Evolutionary conservation across 2,113 vertebrate species (phyloP).

Genomic region (Lonchura striata): DNA sequence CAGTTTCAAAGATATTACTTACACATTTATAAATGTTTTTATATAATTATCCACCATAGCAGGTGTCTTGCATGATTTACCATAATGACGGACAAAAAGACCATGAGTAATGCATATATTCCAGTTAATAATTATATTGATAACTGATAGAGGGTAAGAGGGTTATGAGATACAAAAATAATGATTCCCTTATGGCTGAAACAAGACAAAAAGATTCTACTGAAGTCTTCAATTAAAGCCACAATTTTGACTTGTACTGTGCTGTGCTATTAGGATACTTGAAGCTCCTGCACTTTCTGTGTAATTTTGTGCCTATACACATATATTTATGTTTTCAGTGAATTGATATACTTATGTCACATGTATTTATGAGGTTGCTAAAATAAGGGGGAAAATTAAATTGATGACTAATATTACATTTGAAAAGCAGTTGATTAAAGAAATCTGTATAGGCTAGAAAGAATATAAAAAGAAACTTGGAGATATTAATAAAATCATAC

Average conservation of each 20-base stretch:
- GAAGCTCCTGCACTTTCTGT: not conserved
- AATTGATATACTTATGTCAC: not conserved
- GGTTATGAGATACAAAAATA: not conserved
- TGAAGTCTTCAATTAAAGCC: not conserved
- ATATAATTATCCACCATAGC: not conserved
- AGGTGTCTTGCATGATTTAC: not conserved
- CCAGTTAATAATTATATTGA: not conserved
- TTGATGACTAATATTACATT: not conserved
- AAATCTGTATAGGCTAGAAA: not conserved
- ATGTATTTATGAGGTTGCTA: not conserved
- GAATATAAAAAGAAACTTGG: not conserved
- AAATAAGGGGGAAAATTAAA: not conserved
- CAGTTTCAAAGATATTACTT: not conserved
- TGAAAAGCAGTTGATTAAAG: not conserved
- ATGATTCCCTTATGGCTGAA: not conserved
- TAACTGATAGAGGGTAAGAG: not conserved
- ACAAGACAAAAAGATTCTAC: not conserved
- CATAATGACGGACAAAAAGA: not conserved
- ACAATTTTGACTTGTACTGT: not conserved
- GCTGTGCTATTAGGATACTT: not conserved
- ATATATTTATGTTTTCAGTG: not conserved
- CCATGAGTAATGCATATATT: not conserved
- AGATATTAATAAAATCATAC: not conserved
- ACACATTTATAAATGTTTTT: not conserved
- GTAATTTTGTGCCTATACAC: not conserved